Base-by-base conservation (phyloP, 2,797 vertebrate genomes). In the Mormyrops boulengeri region DNA sequence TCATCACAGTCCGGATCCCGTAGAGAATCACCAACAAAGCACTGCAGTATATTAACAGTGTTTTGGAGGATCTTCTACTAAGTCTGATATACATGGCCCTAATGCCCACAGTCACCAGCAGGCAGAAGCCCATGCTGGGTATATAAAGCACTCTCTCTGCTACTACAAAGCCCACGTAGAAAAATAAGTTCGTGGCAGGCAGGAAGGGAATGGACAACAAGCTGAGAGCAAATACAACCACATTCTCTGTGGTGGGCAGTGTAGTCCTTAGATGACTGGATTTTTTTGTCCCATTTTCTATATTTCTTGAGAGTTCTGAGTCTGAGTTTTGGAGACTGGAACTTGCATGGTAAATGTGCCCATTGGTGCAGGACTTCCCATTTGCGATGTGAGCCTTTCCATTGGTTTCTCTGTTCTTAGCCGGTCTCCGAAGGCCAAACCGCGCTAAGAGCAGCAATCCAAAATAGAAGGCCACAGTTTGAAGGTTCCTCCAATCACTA, bases 121-220 rank as follows among this genome's bases (percentile, higher is more conserved):
- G 96, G 95, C 98, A 99, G 92, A 99, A 99, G 94, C 99, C 99
- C 98, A 99, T 99, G 94, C 99, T 99, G 91, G 99, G 99, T 93
- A 99, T 98, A 97, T 99, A 99, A 77, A 99, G 96, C 6, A 99
- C 97, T 94, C 99, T 95, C 96, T 99, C 99, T 89, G 99, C 99
- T 92, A 99, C 98, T 93, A 99, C 99, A 94, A 99, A 99, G 62
- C 99, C 99, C 2, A 99, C 98, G 41, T 99, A 99, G 95, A 99
- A 99, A 96, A 99, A 99, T 60, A 99, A 92, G 95, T 99, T 99
- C 88, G 97, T 99, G 93, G 99, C 99, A 88, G 99, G 99, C 92
- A 99, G 92, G 91, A 99, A 99, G 41, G 99, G 98, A 91, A 99
- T 93, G 41, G 97, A 96, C 95, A 99, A 92, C 89, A 99, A 95